Conservation (phyloP, 2,888 invertebrate genomes). For the Nomada fabriciana region DNA sequence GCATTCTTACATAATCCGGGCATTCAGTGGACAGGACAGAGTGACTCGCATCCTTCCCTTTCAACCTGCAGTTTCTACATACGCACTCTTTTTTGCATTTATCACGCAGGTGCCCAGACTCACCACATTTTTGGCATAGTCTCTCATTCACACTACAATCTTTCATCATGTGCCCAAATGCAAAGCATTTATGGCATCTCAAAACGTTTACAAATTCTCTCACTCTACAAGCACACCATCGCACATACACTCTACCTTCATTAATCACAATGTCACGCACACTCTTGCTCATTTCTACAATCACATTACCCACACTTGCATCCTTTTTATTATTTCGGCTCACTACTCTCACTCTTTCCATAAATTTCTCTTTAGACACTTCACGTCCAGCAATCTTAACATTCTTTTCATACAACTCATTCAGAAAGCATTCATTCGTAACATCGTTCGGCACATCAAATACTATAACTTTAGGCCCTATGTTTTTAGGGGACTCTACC, state of each 20-base stretch:
- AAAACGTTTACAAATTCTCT: too few relatives aligned
- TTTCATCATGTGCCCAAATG: constrained; percentile 3
- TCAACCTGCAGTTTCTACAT: neutral
- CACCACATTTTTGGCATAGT: constrained; percentile 10
- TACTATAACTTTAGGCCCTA: neutral
- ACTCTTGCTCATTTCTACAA: neutral
- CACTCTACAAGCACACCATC: too few relatives aligned
- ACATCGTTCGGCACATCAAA: constrained; percentile 30
- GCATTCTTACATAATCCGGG: neutral
- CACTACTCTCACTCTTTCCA: too few relatives aligned
- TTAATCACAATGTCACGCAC: neutral
- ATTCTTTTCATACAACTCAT: constrained; percentile 20
- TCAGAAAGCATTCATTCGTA: neutral
- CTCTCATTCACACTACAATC: constrained; percentile 9
- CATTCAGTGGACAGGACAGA: constrained; percentile 9
- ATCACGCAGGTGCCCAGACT: neutral
- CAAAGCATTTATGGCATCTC: too few relatives aligned
- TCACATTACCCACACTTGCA: neutral
- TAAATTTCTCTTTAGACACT: too few relatives aligned
- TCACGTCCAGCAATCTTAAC: neutral
- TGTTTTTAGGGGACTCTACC: neutral
- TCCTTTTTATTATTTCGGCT: too few relatives aligned
- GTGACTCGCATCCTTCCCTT: neutral
- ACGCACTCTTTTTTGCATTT: neutral
- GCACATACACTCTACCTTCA: constrained; percentile 7